Evolutionary conservation across 2,888 invertebrate species (phyloP), one percentile per base, ranked within the genome.

Genomic region (Nemapogon koenigi): DNA sequence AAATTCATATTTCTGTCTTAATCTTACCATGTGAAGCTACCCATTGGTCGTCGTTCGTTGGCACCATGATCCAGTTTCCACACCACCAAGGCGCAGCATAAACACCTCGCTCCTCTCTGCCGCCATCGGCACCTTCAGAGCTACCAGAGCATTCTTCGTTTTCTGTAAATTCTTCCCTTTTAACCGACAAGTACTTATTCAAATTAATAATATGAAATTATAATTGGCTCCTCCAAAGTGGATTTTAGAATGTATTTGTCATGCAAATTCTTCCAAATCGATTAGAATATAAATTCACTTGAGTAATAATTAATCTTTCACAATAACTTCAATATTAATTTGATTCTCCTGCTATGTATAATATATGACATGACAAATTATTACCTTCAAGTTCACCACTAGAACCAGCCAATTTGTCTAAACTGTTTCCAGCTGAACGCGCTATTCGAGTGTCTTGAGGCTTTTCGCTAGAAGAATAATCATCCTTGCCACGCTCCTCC

Each of bases 31-130:
- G 76, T 56, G 73, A 69, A 32, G 76, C 75, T 42, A 76, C 71
- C 76, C 76, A 78, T 36, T 70, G 68, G 39, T 76, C 73, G 43
- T 72, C 69, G 37, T 62, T 69, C 46, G 73, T 72, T 10, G 75
- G 70, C 1, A 78, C 46, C 30, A 78, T 46, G 14, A 92, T 86
- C 93, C 93, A 94, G 45, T 85, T 86, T 2, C 87, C 86, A 37
- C 87, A 85, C 51, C 86, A 84, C 73, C 90, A 91, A 16, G 91
- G 88, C 41, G 90, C 89, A 37, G 88, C 84, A 57, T 93, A 91
- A 4, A 91, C 83, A 15, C 90, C 91, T 49, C 83, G 83, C 47
- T 89, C 88, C 39, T 87, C 87, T 8, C 80, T 75, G 26, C 48
- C 45, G 22, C 62, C 62, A 41, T 73, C 76, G 2, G 65, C 71